Evolutionary conservation across 2,888 invertebrate genomes (phyloP).

Genomic region (Andrena marginata): DNA sequence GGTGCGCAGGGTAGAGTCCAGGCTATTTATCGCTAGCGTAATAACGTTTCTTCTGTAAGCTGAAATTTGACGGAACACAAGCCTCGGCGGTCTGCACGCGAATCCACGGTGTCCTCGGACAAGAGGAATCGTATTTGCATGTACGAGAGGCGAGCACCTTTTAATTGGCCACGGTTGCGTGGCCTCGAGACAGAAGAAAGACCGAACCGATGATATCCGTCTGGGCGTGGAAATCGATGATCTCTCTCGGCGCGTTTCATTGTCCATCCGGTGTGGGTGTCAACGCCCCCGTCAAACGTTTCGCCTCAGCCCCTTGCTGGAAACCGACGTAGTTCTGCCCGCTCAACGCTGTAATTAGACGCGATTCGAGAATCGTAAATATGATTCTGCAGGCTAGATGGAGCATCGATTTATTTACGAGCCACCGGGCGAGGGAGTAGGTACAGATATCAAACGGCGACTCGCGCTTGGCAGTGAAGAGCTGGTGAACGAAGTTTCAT

Average conservation of each 20-base stretch:
- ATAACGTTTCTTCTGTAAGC: neutral
- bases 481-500: neutral
- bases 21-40: too few species aligned
- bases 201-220: conserved; percentile 67
- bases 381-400: conserved; percentile 48
- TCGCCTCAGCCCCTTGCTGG: conserved; percentile 57
- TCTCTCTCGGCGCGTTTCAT: conserved; percentile 72
- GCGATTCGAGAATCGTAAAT: conserved; percentile 65
- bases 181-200: conserved; percentile 48
- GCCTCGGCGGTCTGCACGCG: neutral
- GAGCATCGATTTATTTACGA: conserved; percentile 58
- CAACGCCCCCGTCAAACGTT: conserved; percentile 81
- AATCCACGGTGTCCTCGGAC: neutral
- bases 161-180: conserved; percentile 53
- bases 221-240: conserved; percentile 75
- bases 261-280: conserved; percentile 81
- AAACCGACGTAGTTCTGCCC: conserved; percentile 30
- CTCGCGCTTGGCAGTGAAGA: neutral
- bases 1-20: neutral
- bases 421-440: conserved; percentile 14
- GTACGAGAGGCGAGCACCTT: conserved; percentile 13
- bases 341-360: conserved; percentile 70
- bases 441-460: neutral
- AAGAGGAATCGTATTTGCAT: conserved; percentile 12
- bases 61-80: neutral